Conservation (phyloP, 2,888 invertebrate genomes). For the Odontocerum albicorne region DNA sequence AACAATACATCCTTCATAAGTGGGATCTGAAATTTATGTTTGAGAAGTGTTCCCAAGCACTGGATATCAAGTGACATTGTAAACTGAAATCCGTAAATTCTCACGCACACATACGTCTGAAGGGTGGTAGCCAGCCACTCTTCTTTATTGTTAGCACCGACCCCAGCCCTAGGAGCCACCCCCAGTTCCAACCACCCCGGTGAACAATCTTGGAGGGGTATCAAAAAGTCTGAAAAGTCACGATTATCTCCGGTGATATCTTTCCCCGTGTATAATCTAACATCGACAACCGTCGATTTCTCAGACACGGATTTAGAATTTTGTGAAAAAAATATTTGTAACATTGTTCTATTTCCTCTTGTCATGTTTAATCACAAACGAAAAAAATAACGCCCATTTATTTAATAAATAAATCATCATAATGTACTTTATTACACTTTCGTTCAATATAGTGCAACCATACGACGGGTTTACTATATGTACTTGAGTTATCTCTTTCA, state of each 20-base stretch:
- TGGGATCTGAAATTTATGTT: background rate
- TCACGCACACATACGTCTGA: background rate
- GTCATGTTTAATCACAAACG: too few species aligned
- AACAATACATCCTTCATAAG: background rate
- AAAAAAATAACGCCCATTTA: too few species aligned
- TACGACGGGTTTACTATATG: too few species aligned
- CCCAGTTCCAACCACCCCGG: slow-evolving; percentile 2
- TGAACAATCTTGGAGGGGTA: slow-evolving; percentile 25
- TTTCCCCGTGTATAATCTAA: too few species aligned
- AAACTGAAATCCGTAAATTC: background rate
- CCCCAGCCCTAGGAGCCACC: background rate
- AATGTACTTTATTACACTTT: too few species aligned
- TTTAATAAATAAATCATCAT: too few species aligned
- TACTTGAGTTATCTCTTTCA: too few species aligned
- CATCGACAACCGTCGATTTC: too few species aligned
- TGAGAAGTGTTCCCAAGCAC: background rate
- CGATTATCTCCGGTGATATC: slow-evolving; percentile 35
- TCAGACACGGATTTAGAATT: too few species aligned
- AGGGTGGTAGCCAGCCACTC: background rate
- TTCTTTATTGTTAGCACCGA: background rate
- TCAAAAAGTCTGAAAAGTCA: slow-evolving; percentile 37
- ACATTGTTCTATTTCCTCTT: too few species aligned
- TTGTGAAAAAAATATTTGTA: too few species aligned
- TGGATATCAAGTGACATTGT: background rate
- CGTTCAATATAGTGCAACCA: too few species aligned